Percentiles rank a stretch among this genome's conserved stretches.
Evolutionary conservation across 2,888 invertebrate genomes (phyloP).

Genomic region (Parnassius glacialis): DNA sequence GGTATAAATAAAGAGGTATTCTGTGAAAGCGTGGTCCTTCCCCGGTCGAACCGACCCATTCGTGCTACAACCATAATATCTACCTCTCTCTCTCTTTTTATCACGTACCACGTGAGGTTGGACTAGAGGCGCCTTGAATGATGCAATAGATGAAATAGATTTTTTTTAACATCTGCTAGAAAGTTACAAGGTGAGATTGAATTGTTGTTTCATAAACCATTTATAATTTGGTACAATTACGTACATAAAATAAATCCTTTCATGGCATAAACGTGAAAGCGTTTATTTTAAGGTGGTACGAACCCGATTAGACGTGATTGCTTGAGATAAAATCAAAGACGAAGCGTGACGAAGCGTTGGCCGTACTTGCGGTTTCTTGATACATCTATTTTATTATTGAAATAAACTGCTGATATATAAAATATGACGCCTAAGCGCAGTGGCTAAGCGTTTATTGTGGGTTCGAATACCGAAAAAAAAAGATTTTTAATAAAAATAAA

Average conservation of each 20-base stretch:
- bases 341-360: conserved; percentile 58
- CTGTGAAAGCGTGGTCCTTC: too few species aligned
- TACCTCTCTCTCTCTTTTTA: too few species aligned
- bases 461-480: too few species aligned
- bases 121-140: too few species aligned
- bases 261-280: conserved; percentile 27
- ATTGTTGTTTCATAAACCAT: not conserved
- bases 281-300: conserved; percentile 22
- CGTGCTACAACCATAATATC: too few species aligned
- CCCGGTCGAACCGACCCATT: too few species aligned
- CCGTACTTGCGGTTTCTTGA: conserved; percentile 38
- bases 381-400: conserved; percentile 58
- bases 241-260: conserved; percentile 17
- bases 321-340: conserved; percentile 24
- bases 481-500: too few species aligned
- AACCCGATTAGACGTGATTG: conserved; percentile 21
- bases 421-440: too few species aligned
- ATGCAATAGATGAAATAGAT: too few species aligned
- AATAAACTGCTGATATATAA: conserved; percentile 38
- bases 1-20: too few species aligned
- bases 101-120: too few species aligned
- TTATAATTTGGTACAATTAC: conserved; percentile 13
- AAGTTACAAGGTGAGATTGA: not conserved
- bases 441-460: too few species aligned
- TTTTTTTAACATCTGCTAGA: not conserved